Evolutionary conservation across 2,888 invertebrate species (phyloP).

Genomic region (Pachymerium ferrugineum): DNA sequence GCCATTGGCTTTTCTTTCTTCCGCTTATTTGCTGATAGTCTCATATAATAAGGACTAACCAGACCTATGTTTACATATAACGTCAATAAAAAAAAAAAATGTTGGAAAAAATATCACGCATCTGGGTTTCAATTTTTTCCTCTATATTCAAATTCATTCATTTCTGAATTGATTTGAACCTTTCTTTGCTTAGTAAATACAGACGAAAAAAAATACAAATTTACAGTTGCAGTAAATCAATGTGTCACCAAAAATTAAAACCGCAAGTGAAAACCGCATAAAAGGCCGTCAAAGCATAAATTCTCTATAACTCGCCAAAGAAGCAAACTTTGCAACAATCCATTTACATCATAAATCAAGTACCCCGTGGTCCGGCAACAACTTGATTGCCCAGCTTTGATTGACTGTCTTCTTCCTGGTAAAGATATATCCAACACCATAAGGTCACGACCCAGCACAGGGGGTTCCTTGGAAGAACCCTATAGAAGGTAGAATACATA

Average conservation of each 20-base stretch:
- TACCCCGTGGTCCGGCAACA: neutral
- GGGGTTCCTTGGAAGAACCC: conserved; percentile 13
- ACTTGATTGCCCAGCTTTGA: conserved; percentile 12
- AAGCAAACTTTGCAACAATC: conserved; percentile 3
- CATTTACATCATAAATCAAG: neutral
- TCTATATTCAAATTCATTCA: neutral
- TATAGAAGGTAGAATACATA: conserved; percentile 7
- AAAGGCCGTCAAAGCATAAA: too few relatives aligned
- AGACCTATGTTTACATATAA: too few relatives aligned
- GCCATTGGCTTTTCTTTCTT: neutral
- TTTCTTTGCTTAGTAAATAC: neutral
- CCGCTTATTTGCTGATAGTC: too few relatives aligned
- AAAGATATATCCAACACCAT: conserved; percentile 3
- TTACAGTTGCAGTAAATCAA: too few relatives aligned
- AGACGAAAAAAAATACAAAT: neutral
- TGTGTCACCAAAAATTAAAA: too few relatives aligned
- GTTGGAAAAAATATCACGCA: neutral
- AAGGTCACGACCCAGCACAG: neutral
- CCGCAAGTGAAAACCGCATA: too few relatives aligned
- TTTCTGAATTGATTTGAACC: neutral
- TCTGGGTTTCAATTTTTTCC: neutral
- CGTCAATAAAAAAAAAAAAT: neutral
- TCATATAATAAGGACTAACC: too few relatives aligned
- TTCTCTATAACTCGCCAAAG: too few relatives aligned
- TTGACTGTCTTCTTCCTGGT: conserved; percentile 1